Evolutionary conservation across 2,888 invertebrate genomes (phyloP).

Genomic region (Cataglyphis cursor): DNA sequence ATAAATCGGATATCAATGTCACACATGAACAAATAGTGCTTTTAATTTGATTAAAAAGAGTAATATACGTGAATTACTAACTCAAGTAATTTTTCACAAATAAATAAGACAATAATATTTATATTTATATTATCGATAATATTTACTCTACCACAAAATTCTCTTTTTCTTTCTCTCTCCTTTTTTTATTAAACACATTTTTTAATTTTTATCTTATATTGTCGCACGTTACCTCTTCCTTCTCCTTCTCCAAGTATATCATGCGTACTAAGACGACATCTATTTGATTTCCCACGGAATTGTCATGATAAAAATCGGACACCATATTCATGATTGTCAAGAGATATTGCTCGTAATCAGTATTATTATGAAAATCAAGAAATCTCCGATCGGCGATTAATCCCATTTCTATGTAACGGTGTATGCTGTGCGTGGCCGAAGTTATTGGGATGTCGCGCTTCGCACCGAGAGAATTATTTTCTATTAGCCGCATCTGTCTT

Average conservation of each 20-base stretch:
- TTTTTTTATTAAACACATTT: neutral
- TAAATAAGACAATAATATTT: neutral
- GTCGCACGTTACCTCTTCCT: conserved; percentile 86
- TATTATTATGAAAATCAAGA: conserved; percentile 93
- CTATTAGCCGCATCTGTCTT: conserved; percentile 80
- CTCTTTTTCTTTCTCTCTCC: neutral
- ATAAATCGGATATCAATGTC: conserved; percentile 31
- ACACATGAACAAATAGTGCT: neutral
- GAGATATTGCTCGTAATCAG: conserved; percentile 94
- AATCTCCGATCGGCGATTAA: conserved; percentile 95
- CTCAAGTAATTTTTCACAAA: neutral
- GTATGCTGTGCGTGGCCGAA: conserved; percentile 91
- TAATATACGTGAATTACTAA: neutral
- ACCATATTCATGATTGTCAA: conserved; percentile 97
- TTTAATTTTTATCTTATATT: neutral
- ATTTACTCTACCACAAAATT: neutral
- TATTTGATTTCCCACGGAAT: conserved; percentile 95
- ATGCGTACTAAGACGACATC: conserved; percentile 95
- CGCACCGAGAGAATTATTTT: conserved; percentile 74
- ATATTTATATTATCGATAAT: neutral
- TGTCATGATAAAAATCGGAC: conserved; percentile 93
- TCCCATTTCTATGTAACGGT: conserved; percentile 93
- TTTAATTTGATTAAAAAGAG: neutral
- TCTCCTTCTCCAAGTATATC: conserved; percentile 90
- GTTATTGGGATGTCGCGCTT: conserved; percentile 79